Evolutionary conservation across 2,888 invertebrate genomes (phyloP).

Genomic region (Danaus chrysippus): DNA sequence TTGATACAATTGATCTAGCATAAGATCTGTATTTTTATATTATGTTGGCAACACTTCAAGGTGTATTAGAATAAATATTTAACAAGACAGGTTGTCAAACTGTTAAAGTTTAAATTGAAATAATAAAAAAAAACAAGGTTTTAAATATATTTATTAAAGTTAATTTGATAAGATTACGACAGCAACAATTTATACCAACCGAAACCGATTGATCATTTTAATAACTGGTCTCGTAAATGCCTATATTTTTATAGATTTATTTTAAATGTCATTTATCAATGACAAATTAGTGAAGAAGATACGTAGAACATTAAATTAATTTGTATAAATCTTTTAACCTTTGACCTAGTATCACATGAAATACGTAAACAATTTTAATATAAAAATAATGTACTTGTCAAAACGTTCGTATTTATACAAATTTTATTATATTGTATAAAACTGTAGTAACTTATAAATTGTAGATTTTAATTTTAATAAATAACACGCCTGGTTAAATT

Average conservation of each 20-base stretch:
- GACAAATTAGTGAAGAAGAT: conserved; percentile 1
- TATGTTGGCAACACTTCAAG: not conserved
- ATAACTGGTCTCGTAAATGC: too few species aligned
- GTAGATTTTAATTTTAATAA: too few species aligned
- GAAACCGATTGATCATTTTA: too few species aligned
- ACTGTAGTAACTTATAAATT: not conserved
- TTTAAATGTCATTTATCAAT: not conserved
- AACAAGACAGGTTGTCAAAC: conserved; percentile 4
- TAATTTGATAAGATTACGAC: not conserved
- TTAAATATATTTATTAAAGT: too few species aligned
- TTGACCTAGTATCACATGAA: not conserved
- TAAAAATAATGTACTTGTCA: not conserved
- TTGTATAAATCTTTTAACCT: not conserved
- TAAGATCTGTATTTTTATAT: not conserved
- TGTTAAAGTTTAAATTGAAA: not conserved
- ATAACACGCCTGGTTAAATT: too few species aligned
- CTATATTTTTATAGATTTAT: too few species aligned
- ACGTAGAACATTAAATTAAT: not conserved
- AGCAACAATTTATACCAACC: not conserved
- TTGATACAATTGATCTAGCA: not conserved
- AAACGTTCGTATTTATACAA: too few species aligned
- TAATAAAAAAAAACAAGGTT: too few species aligned
- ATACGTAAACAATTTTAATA: not conserved
- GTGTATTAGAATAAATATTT: not conserved
- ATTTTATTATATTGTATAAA: not conserved